Base-by-base conservation (phyloP, 1,140 invertebrate genomes). In the Halictus rubicundus region DNA sequence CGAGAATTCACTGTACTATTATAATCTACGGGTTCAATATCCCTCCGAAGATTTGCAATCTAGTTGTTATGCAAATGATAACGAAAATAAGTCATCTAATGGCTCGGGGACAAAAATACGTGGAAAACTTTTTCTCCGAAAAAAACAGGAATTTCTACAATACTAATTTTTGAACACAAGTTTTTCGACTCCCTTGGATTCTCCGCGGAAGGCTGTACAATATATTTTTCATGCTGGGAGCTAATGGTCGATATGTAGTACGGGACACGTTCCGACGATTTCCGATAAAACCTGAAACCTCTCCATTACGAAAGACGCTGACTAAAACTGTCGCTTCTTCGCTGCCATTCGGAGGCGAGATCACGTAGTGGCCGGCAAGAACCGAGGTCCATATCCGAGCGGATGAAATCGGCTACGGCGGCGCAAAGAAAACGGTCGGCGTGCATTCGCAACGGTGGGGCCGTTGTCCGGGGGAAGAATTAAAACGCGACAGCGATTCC, bases 221-320 rank as follows among this genome's bases (percentile, higher is more conserved):
- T 6, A 23, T 23, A 16, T 61, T 46, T 46, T 46, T 46, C 42
- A 46, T 46, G 42, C 10, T 14, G 42, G 1, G 12, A 46, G 42
- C 42, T 21, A 66, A 74, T 66, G 37, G 61, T 27, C 72, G 37
- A 74, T 74, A 49, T 54, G 46, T 52, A 74, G 21, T 32, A 57
- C 46, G n/a, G 21, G 65, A 74, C 72, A 74, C 61, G 72, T 74
- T 46, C 14, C 72, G 39, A 14, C n/a, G 72, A 65, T 66, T 14
- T 37, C 7, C 72, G 72, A 74, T 74, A 74, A 74, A 74, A 74
- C 59, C 72, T 74, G 72, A 39, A 74, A 74, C 72, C 61, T 66
- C 72, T 74, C 72, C 72, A 74, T 74, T 74, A 74, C 72, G 72
- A 74, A 54, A 39, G 61, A 66, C 72, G 25, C 72, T n/a, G 72